Evolutionary conservation across 2,113 vertebrate genomes (phyloP).

Genomic region (Vicugna pacos): DNA sequence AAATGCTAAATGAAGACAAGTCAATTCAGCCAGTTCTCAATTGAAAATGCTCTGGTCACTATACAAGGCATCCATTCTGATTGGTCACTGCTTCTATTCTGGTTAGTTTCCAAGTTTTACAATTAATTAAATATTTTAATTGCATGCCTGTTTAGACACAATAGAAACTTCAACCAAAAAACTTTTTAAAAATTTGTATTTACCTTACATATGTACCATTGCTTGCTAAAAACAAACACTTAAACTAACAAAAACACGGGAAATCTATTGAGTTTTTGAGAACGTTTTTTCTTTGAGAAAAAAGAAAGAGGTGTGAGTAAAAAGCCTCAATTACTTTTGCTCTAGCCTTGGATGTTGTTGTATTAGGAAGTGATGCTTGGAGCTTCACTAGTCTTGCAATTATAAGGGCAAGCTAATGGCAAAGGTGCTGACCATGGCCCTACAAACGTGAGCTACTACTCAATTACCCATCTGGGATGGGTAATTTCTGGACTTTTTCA

Average conservation of each 20-base stretch:
- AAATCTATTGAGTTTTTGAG: background rate
- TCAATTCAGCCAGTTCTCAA: background rate
- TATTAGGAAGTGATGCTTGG: background rate
- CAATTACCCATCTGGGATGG: background rate
- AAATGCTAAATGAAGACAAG: background rate
- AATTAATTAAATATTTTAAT: slow-evolving; percentile 30
- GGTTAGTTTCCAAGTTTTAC: background rate
- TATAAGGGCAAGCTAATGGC: background rate
- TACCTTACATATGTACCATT: background rate
- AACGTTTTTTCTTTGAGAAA: background rate
- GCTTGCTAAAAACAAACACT: background rate
- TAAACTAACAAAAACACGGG: background rate
- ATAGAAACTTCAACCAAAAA: background rate
- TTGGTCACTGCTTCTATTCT: background rate
- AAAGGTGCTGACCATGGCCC: background rate
- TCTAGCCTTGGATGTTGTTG: background rate
- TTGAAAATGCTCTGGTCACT: background rate
- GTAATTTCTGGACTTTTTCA: background rate
- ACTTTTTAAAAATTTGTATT: background rate
- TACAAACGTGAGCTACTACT: background rate
- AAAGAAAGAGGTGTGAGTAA: background rate
- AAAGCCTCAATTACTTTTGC: background rate
- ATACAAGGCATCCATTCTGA: background rate
- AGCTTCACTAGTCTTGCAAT: background rate
- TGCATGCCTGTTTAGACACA: background rate